Conservation (phyloP, 2,113 vertebrate species). For the Paracanthobrama guichenoti region DNA sequence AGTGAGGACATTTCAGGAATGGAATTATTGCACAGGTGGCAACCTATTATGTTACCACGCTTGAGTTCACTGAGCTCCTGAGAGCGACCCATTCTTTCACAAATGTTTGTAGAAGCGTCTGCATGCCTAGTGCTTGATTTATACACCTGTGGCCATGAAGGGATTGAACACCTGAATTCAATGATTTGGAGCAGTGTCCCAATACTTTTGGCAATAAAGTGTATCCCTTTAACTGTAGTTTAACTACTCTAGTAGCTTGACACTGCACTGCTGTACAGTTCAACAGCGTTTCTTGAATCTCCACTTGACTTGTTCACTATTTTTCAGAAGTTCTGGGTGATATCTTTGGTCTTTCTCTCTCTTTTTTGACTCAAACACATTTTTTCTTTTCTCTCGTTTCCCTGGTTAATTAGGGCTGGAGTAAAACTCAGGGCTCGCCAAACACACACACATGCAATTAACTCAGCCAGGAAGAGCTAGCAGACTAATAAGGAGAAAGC, state of each 20-base stretch:
- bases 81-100: no score
- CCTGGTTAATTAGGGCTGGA: conserved; percentile 16
- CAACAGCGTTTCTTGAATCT: not conserved
- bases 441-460: conserved; percentile 28
- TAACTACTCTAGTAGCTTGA: no score
- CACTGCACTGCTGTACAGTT: not conserved
- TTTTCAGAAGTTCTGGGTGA: not conserved
- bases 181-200: no score
- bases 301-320: not conserved
- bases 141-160: no score
- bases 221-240: not conserved
- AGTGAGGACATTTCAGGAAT: no score
- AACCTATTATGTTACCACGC: no score
- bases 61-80: no score
- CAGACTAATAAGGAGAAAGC: conserved; percentile 21
- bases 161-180: no score
- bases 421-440: conserved; percentile 3
- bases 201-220: no score
- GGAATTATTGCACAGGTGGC: no score
- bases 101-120: no score
- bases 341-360: not conserved
- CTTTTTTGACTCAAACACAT: not conserved
- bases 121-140: no score
- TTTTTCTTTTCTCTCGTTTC: not conserved
- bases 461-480: conserved; percentile 7